Base-by-base conservation (phyloP, 2,113 vertebrate species). In the Guaruba guarouba region DNA sequence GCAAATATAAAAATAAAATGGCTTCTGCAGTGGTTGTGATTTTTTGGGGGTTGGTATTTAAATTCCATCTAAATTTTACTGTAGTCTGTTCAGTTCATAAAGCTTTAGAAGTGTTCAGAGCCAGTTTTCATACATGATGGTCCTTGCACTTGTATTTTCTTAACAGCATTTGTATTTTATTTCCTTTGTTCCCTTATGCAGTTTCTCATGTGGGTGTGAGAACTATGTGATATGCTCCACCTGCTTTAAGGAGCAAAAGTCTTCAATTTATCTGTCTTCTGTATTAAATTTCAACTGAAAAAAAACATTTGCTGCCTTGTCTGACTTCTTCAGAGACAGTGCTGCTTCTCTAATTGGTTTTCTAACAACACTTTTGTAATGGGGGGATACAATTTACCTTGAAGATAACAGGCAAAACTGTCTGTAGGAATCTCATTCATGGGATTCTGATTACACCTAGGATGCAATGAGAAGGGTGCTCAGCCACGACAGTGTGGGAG, bases 1-100 rank as follows among this genome's bases (percentile, higher is more conserved):
- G n/a, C 51, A 75, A 48, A 51, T 86, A 33, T 81, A 83, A 92
- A 92, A 94, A 93, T 92, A 93, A 92, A 57, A 88, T 88, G 51
- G 46, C 55, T 86, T 83, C 80, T 90, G 20, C 23, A 68, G 44
- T 54, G 37, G 27, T 35, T 92, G 49, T 63, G 76, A 54, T 57
- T 74, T 82, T 88, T 86, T 31, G 5, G 6, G 63, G 68, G 71
- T 52, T 59, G 20, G 9, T 86, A 20, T 69, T 57, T 51, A 71
- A 89, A 76, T 83, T 81, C 28, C 10, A 2, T 78, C 68, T 89
- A 46, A 81, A 82, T 92, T 88, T 92, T 75, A n/a, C 48, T 39
- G 25, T 68, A 70, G 33, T 84, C 73, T 82, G 9, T 81, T 92
- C 33, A 16, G 10, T 88, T 83, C 52, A 28, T 52, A 77, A 80